phyloP scores from a whole-genome alignment of 2,888 invertebrate genomes.

The Scotopteryx bipunctaria region DNA sequence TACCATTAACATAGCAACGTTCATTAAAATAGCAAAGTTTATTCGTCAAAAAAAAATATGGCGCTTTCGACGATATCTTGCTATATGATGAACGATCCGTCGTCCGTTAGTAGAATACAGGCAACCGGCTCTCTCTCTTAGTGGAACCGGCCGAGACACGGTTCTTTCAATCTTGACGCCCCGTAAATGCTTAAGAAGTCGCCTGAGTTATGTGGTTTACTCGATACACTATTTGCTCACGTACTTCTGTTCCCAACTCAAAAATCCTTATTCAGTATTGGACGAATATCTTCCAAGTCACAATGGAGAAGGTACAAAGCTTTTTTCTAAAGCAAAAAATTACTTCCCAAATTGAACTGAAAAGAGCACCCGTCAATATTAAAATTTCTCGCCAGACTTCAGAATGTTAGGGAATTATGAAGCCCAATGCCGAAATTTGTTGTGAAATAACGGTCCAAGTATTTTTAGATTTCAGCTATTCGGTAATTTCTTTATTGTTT shows the following conservation, averaged over 20 bases:
- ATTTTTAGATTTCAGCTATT: not conserved
- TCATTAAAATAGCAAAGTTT: too few species aligned
- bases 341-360: constrained; percentile 52
- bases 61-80: too few species aligned
- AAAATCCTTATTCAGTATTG: constrained; percentile 7
- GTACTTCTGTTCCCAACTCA: not conserved
- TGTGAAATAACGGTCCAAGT: not conserved
- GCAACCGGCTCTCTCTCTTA: too few species aligned
- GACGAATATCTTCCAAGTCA: not conserved
- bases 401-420: constrained; percentile 1
- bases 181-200: too few species aligned
- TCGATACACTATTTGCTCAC: too few species aligned
- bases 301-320: constrained; percentile 3
- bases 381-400: constrained; percentile 38
- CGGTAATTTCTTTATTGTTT: not conserved
- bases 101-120: too few species aligned
- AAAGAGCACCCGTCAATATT: constrained; percentile 58
- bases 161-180: too few species aligned
- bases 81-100: too few species aligned
- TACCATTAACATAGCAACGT: too few species aligned
- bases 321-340: constrained; percentile 8
- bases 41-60: too few species aligned
- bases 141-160: too few species aligned
- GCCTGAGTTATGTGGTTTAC: too few species aligned
- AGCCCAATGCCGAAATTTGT: not conserved